A percentile compares a stretch with the other conserved stretches of the same genome.
These are phyloP conservation scores for human DNA, from an alignment of 2,113 vertebrate species.

Conservation along the genomic window GRCh38 chr12:77715001-77715500, in stretches of 20 bases:
- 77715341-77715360: background rate
- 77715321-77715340: background rate
- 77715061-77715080: background rate
- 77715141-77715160: background rate
- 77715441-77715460: background rate
- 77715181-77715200: background rate
- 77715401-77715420: background rate
- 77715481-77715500: background rate
- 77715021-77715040: background rate
- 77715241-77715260: background rate
- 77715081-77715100: background rate
- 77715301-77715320: background rate
- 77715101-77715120: background rate
- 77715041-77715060: background rate
- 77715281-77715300: background rate
- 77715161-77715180: background rate
- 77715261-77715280: background rate
- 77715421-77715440: background rate
- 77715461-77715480: background rate
- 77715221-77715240: background rate
- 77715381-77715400: background rate
- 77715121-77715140: background rate
- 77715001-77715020: background rate
- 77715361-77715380: background rate
- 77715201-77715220: background rate